phyloP scores from a whole-genome alignment of 2,888 invertebrate genomes.

The Ornithoptera priamus region DNA sequence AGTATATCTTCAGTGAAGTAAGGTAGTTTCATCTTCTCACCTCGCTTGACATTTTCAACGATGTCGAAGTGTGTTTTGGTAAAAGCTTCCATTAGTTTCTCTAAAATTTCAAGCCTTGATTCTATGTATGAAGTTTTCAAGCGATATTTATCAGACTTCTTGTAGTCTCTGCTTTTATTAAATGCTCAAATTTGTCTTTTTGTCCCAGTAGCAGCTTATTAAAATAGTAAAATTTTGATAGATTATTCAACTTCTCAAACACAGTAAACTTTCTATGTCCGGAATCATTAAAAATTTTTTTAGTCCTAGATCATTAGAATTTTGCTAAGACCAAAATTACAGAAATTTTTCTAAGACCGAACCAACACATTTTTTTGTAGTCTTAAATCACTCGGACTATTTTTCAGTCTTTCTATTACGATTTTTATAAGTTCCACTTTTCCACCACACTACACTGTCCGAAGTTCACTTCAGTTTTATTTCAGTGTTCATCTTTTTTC shows the following conservation, averaged over 20 bases:
- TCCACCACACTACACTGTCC: too few species aligned
- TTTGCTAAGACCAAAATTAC: too few species aligned
- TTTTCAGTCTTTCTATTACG: too few species aligned
- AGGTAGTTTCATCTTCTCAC: not conserved
- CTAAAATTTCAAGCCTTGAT: not conserved
- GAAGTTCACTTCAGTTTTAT: too few species aligned
- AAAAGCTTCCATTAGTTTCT: constrained; percentile 1
- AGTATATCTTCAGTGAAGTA: constrained; percentile 2
- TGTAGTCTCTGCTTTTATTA: not conserved
- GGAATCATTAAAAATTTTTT: too few species aligned
- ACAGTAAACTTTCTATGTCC: too few species aligned
- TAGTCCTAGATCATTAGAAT: too few species aligned
- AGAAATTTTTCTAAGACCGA: too few species aligned
- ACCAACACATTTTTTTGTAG: too few species aligned
- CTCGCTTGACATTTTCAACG: not conserved
- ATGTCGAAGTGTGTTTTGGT: not conserved
- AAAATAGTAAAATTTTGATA: not conserved
- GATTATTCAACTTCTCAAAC: not conserved
- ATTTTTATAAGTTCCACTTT: too few species aligned
- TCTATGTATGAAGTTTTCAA: constrained; percentile 1
- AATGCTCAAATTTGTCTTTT: constrained; percentile 3
- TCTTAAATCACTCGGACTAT: too few species aligned
- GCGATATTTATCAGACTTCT: constrained; percentile 1
- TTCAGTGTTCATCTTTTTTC: too few species aligned
- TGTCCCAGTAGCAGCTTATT: not conserved